Base-by-base conservation (phyloP, 1,140 invertebrate genomes). In the Zaprionus africanus region DNA sequence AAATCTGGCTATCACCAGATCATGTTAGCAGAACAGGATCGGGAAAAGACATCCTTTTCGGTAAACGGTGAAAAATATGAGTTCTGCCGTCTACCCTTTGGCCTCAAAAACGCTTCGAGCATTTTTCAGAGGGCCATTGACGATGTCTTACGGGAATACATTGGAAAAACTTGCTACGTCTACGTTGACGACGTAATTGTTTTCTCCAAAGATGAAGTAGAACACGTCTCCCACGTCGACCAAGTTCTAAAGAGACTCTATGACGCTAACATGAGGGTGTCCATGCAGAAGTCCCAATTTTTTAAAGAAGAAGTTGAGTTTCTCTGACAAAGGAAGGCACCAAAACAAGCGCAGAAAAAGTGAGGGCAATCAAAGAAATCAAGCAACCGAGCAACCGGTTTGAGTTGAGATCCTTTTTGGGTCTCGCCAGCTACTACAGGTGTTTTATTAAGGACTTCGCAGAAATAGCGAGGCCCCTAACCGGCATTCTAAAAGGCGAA, bases 311-410 rank as follows among this genome's bases (percentile, higher is more conserved):
- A 31, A 0, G 31, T 31, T 31, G 31, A 31, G 31, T 31, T 31
- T 31, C 31, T 31, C 7, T 31, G 11, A 31, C 31, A 4, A 31
- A 31, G 3, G 31, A 31, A 9, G 9, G 43, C 43, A n/a, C 61
- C 17, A 72, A 41, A 53, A 72, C 31, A 12, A 26, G 58, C 7
- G 53, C 69, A 1, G 38, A 58, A 28, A 59, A 65, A 6, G 56
- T 62, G 13, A 70, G n/a, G 13, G 13, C 51, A 13, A 63, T 70
- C 59, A 49, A 61, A 17, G 59, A 70, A 24, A 57, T 57, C n/a
- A 24, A 31, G 2, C 13, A 70, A n/a, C 36, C 24, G 41, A 34
- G 56, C 15, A 62, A 41, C 15, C 38, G n/a, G 15, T 41, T 41
- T n/a, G 4, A 13, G 4, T n/a, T 41, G 4, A 41, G 38, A 17